Conservation (phyloP, 2,888 invertebrate genomes). For the Linyphia triangularis region DNA sequence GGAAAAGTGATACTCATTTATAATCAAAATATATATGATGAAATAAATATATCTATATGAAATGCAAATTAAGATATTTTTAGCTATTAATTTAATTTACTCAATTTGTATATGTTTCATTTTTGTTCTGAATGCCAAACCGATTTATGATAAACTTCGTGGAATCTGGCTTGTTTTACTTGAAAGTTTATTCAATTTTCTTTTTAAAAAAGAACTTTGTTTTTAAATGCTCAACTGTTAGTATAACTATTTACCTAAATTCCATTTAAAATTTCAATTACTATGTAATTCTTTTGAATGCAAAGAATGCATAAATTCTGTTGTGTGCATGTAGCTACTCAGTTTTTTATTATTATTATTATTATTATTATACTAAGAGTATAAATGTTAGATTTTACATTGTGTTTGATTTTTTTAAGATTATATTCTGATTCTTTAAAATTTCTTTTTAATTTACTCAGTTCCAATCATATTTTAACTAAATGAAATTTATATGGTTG, state of each 20-base stretch:
- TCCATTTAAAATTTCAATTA: background rate
- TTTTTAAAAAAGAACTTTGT: background rate
- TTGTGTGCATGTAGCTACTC: constrained; percentile 21
- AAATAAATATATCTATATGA: background rate
- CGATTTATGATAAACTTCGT: background rate
- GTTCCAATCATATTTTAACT: background rate
- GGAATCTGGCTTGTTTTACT: background rate
- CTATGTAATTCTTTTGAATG: constrained; percentile 15
- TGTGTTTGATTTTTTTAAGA: background rate
- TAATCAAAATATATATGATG: background rate
- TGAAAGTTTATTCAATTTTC: background rate
- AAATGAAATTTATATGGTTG: constrained; percentile 44
- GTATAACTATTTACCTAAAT: background rate
- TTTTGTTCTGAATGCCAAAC: background rate
- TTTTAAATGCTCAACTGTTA: background rate
- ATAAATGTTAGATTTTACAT: constrained; percentile 47
- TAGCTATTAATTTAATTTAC: background rate
- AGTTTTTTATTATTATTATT: constrained; percentile 57
- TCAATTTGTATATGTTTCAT: background rate
- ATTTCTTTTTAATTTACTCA: background rate
- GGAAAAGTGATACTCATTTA: background rate
- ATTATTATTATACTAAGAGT: constrained; percentile 47
- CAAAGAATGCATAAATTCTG: constrained; percentile 21
- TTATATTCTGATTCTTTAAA: constrained; percentile 16
- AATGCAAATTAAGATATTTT: no score